Evolutionary conservation across 2,113 vertebrate species (phyloP), one percentile per base, ranked within the genome.

Genomic region (Otis tarda): DNA sequence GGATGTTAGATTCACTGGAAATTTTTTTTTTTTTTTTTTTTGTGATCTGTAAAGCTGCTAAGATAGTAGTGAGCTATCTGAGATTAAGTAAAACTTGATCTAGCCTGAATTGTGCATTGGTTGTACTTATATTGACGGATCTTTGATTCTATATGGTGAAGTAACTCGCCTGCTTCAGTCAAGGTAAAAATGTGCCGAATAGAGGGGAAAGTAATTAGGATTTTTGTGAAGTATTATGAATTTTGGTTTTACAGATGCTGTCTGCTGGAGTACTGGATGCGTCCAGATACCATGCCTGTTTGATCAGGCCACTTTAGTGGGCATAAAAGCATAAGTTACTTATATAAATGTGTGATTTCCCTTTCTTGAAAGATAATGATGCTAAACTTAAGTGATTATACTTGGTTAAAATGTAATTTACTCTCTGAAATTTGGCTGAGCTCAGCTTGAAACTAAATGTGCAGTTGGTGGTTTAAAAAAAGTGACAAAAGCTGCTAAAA

Each of bases 401-500:
- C 85, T 95, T 87, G 65, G 81, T 95, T 96, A 92, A 89, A 93
- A 89, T 91, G 23, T 87, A 78, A 83, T 92, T 87, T 96, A 87
- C 89, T 94, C 70, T 86, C 76, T 93, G n/a, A 9, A 95, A 94
- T 96, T 89, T 94, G 95, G 83, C 94, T 95, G 90, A 96, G 80
- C 73, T 94, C 83, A 93, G 70, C 90, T 93, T 94, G 91, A 94
- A 96, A 87, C 86, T 89, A 90, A 94, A 95, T 93, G 93, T 95
- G 81, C 95, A 95, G 90, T 96, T 93, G 95, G 95, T 95, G 37
- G 45, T 80, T 97, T 93, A 93, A 96, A 94, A 95, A 93, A 97
- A 96, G 91, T 94, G 92, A 89, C 94, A 95, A 96, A 96, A 93
- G 41, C 95, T 94, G 96, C 91, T 95, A 96, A 97, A 95, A 96